Percentiles rank a stretch among this genome's conserved stretches.
These are phyloP conservation scores for Napeogenes inachia DNA, from an alignment of 2,888 invertebrate genomes.

Conservation along the genomic window DNA sequence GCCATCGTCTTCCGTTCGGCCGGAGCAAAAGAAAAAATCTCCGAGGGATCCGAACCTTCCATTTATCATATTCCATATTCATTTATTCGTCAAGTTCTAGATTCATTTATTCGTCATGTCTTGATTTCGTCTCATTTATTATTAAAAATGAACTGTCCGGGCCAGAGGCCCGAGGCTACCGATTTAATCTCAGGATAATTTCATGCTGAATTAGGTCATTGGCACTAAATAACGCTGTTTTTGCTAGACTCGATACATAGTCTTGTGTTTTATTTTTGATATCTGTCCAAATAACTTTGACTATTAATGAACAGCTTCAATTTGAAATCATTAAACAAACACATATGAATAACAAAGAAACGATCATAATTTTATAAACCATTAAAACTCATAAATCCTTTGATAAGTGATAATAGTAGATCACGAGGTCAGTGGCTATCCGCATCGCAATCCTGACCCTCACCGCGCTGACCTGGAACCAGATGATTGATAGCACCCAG, in stretches of 20 bases:
- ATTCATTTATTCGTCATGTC: slow-evolving; percentile 79
- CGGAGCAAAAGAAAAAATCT: slow-evolving; percentile 76
- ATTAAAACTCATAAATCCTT: not conserved
- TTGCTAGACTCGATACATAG: not conserved
- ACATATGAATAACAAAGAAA: too few relatives aligned
- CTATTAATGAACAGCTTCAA: not conserved
- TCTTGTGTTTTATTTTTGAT: too few relatives aligned
- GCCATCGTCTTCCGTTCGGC: slow-evolving; percentile 76
- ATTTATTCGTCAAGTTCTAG: slow-evolving; percentile 79
- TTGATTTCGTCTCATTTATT: slow-evolving; percentile 79
- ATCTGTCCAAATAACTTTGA: not conserved
- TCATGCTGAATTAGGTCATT: slow-evolving; percentile 66
- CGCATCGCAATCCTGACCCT: slow-evolving; percentile 48
- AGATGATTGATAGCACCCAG: slow-evolving; percentile 55
- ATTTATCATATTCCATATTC: slow-evolving; percentile 79
- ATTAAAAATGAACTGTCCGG: slow-evolving; percentile 79
- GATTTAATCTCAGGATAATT: slow-evolving; percentile 75
- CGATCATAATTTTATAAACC: too few relatives aligned
- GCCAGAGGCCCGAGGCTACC: slow-evolving; percentile 69
- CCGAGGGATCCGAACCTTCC: slow-evolving; percentile 73
- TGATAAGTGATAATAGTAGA: slow-evolving; percentile 23
- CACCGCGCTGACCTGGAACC: slow-evolving; percentile 50
- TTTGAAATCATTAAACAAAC: too few relatives aligned
- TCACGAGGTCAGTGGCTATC: slow-evolving; percentile 49
- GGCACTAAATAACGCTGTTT: slow-evolving; percentile 24